These are phyloP conservation scores for Morone saxatilis DNA, from an alignment of 2,113 vertebrate species.

Conservation along the genomic window DNA sequence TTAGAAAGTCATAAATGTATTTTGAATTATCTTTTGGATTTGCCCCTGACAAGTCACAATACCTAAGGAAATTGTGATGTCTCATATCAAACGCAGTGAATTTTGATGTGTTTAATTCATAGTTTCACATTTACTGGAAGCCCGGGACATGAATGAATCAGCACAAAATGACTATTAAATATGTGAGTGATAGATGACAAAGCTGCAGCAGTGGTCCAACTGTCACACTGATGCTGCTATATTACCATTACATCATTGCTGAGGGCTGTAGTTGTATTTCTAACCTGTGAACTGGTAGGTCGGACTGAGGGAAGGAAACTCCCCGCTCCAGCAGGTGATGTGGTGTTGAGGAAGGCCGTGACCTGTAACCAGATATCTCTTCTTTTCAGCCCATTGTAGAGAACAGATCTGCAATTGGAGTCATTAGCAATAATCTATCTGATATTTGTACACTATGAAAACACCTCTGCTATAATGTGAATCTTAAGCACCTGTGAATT, in stretches of 20 bases:
- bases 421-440: neutral
- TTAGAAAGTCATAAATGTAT: neutral
- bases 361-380: conserved; percentile 77
- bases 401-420: conserved; percentile 84
- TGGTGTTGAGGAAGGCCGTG: conserved; percentile 83
- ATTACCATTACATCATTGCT: neutral
- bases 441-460: neutral
- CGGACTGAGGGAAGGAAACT: conserved; percentile 72
- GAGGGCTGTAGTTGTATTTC: conserved; percentile 10
- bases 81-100: neutral
- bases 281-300: conserved; percentile 77
- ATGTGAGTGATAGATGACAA: conserved; percentile 1
- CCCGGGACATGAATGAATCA: conserved; percentile 11
- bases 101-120: neutral
- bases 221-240: neutral
- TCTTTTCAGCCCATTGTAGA: conserved; percentile 83
- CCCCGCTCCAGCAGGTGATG: conserved; percentile 82
- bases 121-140: conserved; percentile 32
- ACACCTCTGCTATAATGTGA: accelerated
- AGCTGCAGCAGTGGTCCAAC: neutral
- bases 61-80: neutral
- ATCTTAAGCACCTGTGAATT: conserved; percentile 84
- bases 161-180: neutral
- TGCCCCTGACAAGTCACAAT: neutral
- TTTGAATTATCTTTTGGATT: neutral